Evolutionary conservation across 2,797 vertebrate genomes (phyloP).

Genomic region (Eulemur rubriventer): DNA sequence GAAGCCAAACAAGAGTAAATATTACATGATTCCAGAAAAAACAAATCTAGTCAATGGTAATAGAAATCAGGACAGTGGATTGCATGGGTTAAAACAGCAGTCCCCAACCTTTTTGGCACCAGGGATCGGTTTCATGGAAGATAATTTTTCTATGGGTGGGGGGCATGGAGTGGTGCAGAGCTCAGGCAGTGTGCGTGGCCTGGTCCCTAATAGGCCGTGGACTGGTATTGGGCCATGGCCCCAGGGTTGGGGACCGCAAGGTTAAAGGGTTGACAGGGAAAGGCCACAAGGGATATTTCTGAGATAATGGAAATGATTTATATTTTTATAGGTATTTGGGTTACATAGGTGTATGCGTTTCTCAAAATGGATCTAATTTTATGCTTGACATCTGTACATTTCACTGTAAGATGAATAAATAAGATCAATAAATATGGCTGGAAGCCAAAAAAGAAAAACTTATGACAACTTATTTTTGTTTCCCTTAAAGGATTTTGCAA

Average conservation of each 20-base stretch:
- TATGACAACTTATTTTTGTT: constrained; percentile 11
- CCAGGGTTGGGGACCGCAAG: no score
- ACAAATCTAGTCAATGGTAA: background rate
- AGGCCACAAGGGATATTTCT: background rate
- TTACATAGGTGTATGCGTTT: background rate
- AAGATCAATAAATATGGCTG: background rate
- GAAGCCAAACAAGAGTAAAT: background rate
- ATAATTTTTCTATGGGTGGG: no score
- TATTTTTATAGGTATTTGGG: background rate
- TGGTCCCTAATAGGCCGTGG: no score
- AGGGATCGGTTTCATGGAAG: no score
- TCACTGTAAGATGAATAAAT: background rate
- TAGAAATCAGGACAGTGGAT: background rate
- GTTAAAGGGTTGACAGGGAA: background rate
- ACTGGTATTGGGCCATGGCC: no score
- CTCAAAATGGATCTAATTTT: background rate
- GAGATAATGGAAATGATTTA: background rate
- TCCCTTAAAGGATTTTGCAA: constrained; percentile 49
- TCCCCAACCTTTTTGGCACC: no score
- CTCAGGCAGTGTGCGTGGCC: no score
- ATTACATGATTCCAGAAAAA: background rate
- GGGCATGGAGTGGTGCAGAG: no score
- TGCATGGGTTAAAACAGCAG: background rate
- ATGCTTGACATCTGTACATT: background rate
- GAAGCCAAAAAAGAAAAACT: constrained; percentile 30